Base-by-base conservation (phyloP, 2,888 invertebrate genomes). In the Agonopterix subpropinquella region DNA sequence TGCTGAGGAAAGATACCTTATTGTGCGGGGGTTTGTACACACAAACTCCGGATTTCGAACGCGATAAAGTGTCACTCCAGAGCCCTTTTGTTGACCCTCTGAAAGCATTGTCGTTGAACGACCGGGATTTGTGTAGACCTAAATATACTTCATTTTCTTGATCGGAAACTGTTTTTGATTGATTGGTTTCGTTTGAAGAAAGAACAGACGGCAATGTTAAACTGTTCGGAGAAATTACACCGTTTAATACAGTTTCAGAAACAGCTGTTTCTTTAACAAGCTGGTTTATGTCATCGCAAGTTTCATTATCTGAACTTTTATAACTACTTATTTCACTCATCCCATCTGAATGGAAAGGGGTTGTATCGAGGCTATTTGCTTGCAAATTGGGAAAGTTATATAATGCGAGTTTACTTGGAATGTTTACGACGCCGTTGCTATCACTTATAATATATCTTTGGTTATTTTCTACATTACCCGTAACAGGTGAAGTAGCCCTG, bases 301-400 rank as follows among this genome's bases (percentile, higher is more conserved):
- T 82, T 67, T 89, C 89, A 61, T 87, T 82, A 65, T 89, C 89
- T 47, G 89, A 89, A 75, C 89, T 89, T 75, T 89, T 89, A 61
- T 82, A 83, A 73, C 89, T 89, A 64, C 89, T 89, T 60, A 79
- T 72, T 70, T 88, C 89, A 66, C 84, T 87, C 28, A 68, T 57
- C 36, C 73, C 77, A 54, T 81, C 83, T 39, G 83, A 83, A 50
- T 76, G 75, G 59, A 79, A 74, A 53, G 83, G 81, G 50, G 73
- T 77, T 53, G 77, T 77, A 53, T 86, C 80, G 43, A 76, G 66
- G 62, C 80, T 82, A 66, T 74, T 80, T 63, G 65, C 61, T 67
- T 72, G 70, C 51, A 74, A 71, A 76, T 70, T 70, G 54, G 66
- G 63, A 62, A 68, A 72, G 57, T 73, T 67, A n/a, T 39, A n/a